Base-by-base conservation (phyloP, 2,888 invertebrate genomes). In the Erynnis tages region DNA sequence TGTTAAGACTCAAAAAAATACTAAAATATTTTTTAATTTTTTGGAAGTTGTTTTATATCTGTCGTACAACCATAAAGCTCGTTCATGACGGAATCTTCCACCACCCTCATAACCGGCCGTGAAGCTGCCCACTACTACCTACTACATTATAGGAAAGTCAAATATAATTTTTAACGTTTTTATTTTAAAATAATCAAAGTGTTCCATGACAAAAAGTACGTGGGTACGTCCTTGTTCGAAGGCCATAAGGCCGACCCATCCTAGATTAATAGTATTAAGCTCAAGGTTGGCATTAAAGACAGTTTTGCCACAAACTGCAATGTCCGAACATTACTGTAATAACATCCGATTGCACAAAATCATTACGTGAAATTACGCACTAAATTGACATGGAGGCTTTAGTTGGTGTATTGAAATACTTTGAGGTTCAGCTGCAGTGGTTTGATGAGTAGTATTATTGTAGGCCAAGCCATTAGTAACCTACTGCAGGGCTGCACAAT, bases 291-390 rank as follows among this genome's bases (percentile, higher is more conserved):
- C 16, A 48, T 46, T 11, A 27, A 38, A 41, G 40, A 49, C 32
- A 41, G 32, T 49, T 49, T 41, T 49, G 25, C 49, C 49, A 23
- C 49, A 41, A 41, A 7, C n/a, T 30, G 40, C 34, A 32, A 34
- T 45, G 34, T 41, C 25, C 16, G 16, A 34, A 25, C 34, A 49
- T 49, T 49, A 49, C 41, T 25, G 41, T 49, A 49, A 41, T 49
- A 49, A 49, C 49, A 19, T 41, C 34, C 49, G 49, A 49, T 49
- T 49, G 49, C 49, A 19, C 41, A 49, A 41, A 48, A 49, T 41
- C 32, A 49, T 49, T 41, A 30, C 34, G 7, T 41, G 11, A 34
- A 41, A 41, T 34, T 34, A 49, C 49, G 19, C 1, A 14, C 49
- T 34, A 23, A 32, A 48, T 25, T 32, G 13, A 27, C 46, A 13